Evolutionary conservation across 2,888 invertebrate genomes (phyloP).

Genomic region (Bugula neritina): DNA sequence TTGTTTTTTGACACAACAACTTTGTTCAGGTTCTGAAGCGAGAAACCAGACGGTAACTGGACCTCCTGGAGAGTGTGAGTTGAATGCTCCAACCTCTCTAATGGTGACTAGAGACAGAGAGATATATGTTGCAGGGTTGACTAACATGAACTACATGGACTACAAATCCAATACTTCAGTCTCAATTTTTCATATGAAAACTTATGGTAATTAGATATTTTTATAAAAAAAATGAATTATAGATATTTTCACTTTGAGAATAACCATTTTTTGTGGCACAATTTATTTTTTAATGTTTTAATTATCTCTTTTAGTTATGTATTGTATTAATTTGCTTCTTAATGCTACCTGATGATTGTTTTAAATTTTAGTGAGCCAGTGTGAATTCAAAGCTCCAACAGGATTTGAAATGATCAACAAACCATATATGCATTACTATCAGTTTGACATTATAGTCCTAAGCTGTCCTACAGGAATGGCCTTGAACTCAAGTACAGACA

Average conservation of each 20-base stretch:
- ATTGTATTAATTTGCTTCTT: too few species aligned
- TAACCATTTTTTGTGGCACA: too few species aligned
- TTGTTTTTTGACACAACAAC: too few species aligned
- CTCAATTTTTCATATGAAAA: background rate
- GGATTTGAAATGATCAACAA: background rate
- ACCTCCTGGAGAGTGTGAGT: background rate
- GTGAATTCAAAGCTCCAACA: background rate
- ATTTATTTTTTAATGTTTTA: too few species aligned
- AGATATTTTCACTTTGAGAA: too few species aligned
- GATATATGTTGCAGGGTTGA: background rate
- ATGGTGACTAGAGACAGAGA: background rate
- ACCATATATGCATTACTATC: too few species aligned
- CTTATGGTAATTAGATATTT: constrained; percentile 20
- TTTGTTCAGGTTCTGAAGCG: background rate
- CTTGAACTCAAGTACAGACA: background rate
- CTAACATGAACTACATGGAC: background rate
- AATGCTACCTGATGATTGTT: too few species aligned
- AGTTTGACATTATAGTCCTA: background rate
- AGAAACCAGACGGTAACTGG: constrained; percentile 6
- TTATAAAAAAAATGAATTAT: too few species aligned
- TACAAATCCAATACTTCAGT: background rate
- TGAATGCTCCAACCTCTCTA: background rate
- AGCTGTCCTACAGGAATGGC: background rate
- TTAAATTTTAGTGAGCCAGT: constrained; percentile 1
- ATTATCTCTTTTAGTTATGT: too few species aligned